Base-by-base conservation (phyloP, 2,888 invertebrate species). In the Polymixis lichenea region DNA sequence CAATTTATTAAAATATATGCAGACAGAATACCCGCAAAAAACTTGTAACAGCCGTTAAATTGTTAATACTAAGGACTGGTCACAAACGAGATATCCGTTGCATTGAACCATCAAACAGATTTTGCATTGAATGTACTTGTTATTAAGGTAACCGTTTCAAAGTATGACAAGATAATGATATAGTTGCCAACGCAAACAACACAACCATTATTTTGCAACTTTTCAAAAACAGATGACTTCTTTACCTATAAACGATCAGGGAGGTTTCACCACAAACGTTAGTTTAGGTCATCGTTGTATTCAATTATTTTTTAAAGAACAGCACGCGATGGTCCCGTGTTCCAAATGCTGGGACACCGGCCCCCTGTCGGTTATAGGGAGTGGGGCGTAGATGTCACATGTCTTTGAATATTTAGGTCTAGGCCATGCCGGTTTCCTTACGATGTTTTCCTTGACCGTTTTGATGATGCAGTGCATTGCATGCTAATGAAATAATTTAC, bases 201-300 rank as follows among this genome's bases (percentile, higher is more conserved):
- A 68, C 17, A 38, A 62, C 25, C 28, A 19, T 15, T 51, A 64
- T 78, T 71, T 13, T 51, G n/a, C 8, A 60, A 51, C 13, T 58
- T 60, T 51, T 11, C 8, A 25, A 25, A 60, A 51, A 51, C 73
- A 49, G 17, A 3, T 11, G 15, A 2, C 46, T 25, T 9, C 7
- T 25, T 9, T 9, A 46, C 19, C 19, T 15, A 69, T 46, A 43
- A 17, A 17, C 22, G 4, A 53, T 17, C 13, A 53, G 2, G 73
- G 28, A 73, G 43, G 17, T n/a, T 53, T 22, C 38, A 43, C 38
- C 7, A 53, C 17, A 43, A 43, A 53, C 19, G 25, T 11, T n/a
- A 46, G 25, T 72, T 38, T 2, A 43, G 17, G 22, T 6, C 25
- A 69, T 68, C 69, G 69, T 46, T 70, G 19, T 2, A n/a, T 17